These are phyloP conservation scores for Hesperia comma DNA, from an alignment of 2,888 invertebrate genomes.

Conservation along the genomic window DNA sequence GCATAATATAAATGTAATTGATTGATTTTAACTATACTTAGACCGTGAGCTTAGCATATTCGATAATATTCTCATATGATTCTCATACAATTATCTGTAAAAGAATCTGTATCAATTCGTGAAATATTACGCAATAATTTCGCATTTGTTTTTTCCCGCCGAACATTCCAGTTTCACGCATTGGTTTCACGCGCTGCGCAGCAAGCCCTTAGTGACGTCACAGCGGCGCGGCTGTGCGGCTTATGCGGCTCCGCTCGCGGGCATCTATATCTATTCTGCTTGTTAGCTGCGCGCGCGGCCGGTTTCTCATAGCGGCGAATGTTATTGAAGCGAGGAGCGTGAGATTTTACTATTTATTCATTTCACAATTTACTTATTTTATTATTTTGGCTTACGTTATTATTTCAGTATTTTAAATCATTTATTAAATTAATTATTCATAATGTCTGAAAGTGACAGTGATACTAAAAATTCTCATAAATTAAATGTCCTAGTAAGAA, in stretches of 20 bases:
- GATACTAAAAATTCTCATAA: background rate
- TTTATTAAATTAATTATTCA: background rate
- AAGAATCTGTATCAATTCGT: too few relatives aligned
- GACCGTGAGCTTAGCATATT: too few relatives aligned
- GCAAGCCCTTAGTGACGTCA: background rate
- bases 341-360: background rate
- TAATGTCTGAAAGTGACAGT: background rate
- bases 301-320: background rate
- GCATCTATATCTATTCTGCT: too few relatives aligned
- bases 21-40: too few relatives aligned
- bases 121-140: background rate
- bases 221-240: too few relatives aligned
- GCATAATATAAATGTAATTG: too few relatives aligned
- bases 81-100: too few relatives aligned
- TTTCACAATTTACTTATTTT: background rate
- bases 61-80: too few relatives aligned
- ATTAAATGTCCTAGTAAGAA: constrained; percentile 1
- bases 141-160: background rate
- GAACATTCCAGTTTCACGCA: background rate
- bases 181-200: background rate
- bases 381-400: background rate
- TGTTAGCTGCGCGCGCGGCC: background rate
- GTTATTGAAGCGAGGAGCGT: constrained; percentile 2
- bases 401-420: background rate
- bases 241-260: too few relatives aligned